phyloP scores from a whole-genome alignment of 2,797 vertebrate species.

The Poeciliopsis gracilis region DNA sequence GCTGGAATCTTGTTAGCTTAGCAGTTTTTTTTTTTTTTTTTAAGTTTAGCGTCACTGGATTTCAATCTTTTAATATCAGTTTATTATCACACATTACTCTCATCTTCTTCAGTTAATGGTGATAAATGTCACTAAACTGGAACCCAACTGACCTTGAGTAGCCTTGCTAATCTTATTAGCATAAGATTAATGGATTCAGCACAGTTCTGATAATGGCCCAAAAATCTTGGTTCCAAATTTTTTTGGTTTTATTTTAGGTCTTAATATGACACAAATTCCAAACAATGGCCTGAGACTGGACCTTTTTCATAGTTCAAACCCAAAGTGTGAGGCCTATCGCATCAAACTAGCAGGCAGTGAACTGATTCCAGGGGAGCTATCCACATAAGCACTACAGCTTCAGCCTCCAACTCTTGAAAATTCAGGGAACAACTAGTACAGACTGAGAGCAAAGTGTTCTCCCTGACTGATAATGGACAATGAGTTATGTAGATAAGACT shows the following conservation, averaged over 20 bases:
- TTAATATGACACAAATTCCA: neutral
- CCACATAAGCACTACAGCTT: neutral
- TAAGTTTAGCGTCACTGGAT: neutral
- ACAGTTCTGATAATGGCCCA: neutral
- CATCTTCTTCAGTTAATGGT: neutral
- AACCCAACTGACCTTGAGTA: constrained; percentile 14
- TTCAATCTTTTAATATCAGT: neutral
- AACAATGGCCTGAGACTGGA: neutral
- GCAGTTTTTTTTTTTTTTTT: neutral
- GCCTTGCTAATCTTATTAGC: constrained; percentile 14
- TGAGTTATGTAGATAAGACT: neutral
- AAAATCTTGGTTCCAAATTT: neutral
- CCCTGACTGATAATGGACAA: neutral
- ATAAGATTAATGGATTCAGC: constrained; percentile 1
- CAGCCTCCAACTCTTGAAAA: neutral
- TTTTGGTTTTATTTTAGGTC: constrained; percentile 16
- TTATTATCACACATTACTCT: neutral
- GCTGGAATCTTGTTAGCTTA: neutral
- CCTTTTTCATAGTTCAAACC: neutral
- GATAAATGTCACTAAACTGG: constrained; percentile 13
- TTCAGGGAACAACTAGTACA: neutral
- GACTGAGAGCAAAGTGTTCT: neutral
- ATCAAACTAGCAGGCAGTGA: neutral
- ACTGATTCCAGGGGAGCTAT: neutral
- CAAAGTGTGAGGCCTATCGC: neutral